Percentiles rank a stretch among this genome's conserved stretches.
Evolutionary conservation across 2,113 vertebrate genomes (phyloP).

Genomic region (Nycticorax nycticorax): DNA sequence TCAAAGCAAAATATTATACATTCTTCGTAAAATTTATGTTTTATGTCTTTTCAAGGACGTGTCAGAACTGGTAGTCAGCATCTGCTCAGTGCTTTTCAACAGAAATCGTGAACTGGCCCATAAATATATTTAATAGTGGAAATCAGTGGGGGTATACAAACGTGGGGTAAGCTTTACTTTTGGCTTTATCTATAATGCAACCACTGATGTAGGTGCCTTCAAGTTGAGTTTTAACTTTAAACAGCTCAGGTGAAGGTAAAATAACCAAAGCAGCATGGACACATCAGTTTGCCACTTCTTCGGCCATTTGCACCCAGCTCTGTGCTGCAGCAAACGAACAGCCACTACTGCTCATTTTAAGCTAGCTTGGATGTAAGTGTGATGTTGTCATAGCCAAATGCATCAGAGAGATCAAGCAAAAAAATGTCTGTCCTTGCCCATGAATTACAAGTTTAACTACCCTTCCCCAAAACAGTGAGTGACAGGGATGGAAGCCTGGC

Average conservation of each 20-base stretch:
- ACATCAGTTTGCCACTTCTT: background rate
- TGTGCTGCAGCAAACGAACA: background rate
- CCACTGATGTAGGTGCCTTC: background rate
- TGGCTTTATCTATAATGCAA: background rate
- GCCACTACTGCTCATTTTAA: background rate
- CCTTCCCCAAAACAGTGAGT: background rate
- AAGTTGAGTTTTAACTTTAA: background rate
- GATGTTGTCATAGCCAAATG: background rate
- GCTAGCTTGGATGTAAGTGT: background rate
- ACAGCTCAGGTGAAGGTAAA: background rate
- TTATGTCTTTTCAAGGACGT: background rate
- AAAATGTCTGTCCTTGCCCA: background rate
- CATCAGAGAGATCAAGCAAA: background rate
- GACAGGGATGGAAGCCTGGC: background rate
- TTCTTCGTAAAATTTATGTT: background rate
- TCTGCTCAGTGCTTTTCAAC: background rate
- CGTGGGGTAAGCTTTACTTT: background rate
- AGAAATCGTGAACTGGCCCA: background rate
- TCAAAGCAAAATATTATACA: background rate
- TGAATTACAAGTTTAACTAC: background rate
- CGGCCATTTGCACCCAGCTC: rapidly evolving
- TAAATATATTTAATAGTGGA: background rate
- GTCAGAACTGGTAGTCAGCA: background rate
- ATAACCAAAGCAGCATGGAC: background rate
- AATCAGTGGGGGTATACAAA: background rate